phyloP scores from a whole-genome alignment of 2,113 vertebrate species.

The Ia io region DNA sequence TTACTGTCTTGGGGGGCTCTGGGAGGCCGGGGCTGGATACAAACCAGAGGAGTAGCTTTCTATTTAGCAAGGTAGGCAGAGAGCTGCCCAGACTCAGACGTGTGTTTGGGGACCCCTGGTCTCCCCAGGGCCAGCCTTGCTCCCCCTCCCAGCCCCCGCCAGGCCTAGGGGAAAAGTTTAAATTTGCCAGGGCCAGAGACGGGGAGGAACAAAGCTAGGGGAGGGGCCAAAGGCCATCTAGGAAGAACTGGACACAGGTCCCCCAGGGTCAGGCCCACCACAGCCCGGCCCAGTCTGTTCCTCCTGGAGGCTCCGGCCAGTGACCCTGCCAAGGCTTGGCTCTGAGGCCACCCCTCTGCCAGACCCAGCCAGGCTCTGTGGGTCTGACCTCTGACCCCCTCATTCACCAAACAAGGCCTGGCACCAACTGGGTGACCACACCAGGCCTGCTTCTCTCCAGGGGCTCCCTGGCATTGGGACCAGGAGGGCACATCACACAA shows the following conservation, averaged over 20 bases:
- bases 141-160: not conserved
- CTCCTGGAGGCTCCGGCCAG: not conserved
- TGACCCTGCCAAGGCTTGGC: not conserved
- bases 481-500: not conserved
- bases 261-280: not conserved
- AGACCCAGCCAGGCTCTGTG: not conserved
- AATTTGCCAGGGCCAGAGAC: not conserved
- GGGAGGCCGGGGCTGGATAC: not conserved
- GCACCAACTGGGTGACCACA: not conserved
- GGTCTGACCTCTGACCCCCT: not conserved
- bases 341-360: not conserved
- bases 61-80: not conserved
- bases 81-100: not conserved
- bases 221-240: not conserved
- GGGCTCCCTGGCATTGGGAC: not conserved
- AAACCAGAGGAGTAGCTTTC: not conserved
- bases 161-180: not conserved
- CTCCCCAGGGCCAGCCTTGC: not conserved
- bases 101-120: not conserved
- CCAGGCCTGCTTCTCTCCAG: not conserved
- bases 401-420: not conserved
- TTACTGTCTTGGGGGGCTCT: not conserved
- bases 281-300: not conserved
- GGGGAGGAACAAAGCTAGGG: not conserved
- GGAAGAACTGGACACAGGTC: not conserved